A percentile compares a stretch with the other conserved stretches of the same genome.
These are phyloP conservation scores for Avahi laniger DNA, from an alignment of 2,797 vertebrate genomes.

Conservation along the genomic window DNA sequence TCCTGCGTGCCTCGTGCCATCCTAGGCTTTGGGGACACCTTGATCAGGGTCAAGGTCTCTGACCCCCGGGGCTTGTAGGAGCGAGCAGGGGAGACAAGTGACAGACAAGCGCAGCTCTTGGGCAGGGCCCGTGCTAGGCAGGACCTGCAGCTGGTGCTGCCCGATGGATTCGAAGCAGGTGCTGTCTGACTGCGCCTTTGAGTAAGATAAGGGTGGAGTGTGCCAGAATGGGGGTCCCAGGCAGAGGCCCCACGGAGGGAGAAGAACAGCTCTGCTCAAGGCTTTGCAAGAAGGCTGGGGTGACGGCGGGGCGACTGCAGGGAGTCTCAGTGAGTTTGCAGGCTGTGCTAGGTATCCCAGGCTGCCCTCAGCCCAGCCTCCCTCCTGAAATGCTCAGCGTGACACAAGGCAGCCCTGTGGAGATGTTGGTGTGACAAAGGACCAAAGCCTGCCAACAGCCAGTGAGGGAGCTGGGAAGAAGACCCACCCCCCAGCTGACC, in stretches of 20 bases:
- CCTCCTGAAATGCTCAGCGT: background rate
- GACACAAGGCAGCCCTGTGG: background rate
- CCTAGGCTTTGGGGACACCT: background rate
- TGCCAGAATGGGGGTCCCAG: background rate
- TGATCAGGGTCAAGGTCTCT: background rate
- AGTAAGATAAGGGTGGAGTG: background rate
- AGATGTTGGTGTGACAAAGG: background rate
- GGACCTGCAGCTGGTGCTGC: background rate
- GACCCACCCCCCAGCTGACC: background rate
- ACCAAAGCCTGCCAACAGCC: background rate
- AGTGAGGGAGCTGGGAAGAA: background rate
- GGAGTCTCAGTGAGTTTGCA: background rate
- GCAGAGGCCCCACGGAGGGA: background rate
- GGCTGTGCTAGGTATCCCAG: background rate
- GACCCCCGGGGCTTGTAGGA: background rate
- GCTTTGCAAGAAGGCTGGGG: background rate
- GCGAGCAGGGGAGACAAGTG: background rate
- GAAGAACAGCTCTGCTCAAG: background rate
- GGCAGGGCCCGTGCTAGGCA: background rate
- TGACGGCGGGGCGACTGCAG: accelerated
- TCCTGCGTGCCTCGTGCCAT: accelerated
- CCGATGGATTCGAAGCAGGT: background rate
- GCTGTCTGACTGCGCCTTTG: background rate
- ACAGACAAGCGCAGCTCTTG: no score
- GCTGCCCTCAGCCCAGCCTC: background rate